Base-by-base conservation (phyloP, 2,888 invertebrate species). In the Drosophila buzzatii region DNA sequence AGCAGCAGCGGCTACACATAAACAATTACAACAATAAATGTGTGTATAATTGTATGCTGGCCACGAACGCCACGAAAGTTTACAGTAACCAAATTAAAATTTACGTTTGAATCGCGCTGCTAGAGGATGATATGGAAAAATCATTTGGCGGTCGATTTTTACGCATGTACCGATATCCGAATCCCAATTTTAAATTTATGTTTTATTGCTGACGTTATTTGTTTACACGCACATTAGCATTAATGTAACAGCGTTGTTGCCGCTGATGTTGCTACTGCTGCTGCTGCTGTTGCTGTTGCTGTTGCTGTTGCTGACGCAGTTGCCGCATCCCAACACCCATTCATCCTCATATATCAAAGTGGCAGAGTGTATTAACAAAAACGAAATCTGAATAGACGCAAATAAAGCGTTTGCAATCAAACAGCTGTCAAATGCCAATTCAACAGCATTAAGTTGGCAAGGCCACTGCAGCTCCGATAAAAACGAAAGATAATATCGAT, bases 181-280 rank as follows among this genome's bases (percentile, higher is more conserved):
- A 80, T 37, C 61, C 51, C 33, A 79, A 80, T 65, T 81, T 85
- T 71, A 84, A 80, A 82, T 85, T 82, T 89, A 85, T 89, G 89
- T 85, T 89, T 86, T 84, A 89, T 84, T 86, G 84, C 84, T 85
- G 83, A 82, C 81, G 83, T 83, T 88, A 79, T 84, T 84, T 85
- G 87, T 89, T 85, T 87, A 89, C 85, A 85, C 87, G 76, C 89
- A 84, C 89, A 85, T 85, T 73, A 70, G 82, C 79, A 79, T 82
- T 80, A 85, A 82, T 85, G 89, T 86, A 88, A 88, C 84, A 70
- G 56, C 42, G 59, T 27, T 56, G 53, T 6, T 45, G 49, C 23
- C 31, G 45, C 27, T 27, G 27, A 27, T 35, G 37, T 37, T 37
- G 37, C 2, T 37, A 2, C 0, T 37, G 37, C 1, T 37, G 14